phyloP scores from a whole-genome alignment of 2,888 invertebrate genomes.

The Dorcus parallelipipedus region DNA sequence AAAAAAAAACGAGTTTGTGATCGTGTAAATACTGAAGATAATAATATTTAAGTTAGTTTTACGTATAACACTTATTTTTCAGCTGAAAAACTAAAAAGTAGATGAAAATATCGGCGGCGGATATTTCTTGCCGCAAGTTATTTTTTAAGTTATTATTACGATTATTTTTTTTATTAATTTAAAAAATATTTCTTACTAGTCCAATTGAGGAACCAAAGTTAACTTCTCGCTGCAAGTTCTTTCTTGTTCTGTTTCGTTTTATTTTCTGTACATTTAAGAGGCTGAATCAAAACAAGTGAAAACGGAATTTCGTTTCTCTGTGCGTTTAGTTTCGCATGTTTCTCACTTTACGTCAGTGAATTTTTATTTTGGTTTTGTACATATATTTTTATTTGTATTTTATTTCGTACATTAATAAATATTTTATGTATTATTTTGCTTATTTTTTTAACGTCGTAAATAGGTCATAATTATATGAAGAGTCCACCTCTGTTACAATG shows the following conservation, averaged over 20 bases:
- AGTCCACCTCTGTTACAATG: no score
- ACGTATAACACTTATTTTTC: not conserved
- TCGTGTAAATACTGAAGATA: constrained; percentile 13
- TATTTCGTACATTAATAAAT: constrained; percentile 17
- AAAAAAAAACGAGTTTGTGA: constrained; percentile 14
- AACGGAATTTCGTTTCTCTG: no score
- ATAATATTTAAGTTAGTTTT: not conserved
- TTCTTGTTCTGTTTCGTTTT: not conserved
- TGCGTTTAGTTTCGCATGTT: not conserved
- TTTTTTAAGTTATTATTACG: constrained; percentile 31
- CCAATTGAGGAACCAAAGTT: constrained; percentile 50
- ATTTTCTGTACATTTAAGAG: not conserved
- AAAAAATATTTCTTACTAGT: constrained; percentile 41
- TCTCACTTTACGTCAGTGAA: constrained; percentile 4
- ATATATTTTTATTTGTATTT: constrained; percentile 17
- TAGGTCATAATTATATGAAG: no score
- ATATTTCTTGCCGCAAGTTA: constrained; percentile 15
- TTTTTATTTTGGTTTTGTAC: constrained; percentile 8
- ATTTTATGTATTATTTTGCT: constrained; percentile 14
- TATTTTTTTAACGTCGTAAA: constrained; percentile 10
- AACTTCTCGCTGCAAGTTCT: constrained; percentile 20
- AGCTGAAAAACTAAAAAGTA: not conserved
- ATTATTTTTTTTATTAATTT: constrained; percentile 26
- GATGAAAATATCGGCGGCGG: no score
- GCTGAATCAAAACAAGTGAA: not conserved